A percentile compares a stretch with the other conserved stretches of the same genome.
These are phyloP conservation scores for Pammene aurita DNA, from an alignment of 2,888 invertebrate species.

Conservation along the genomic window DNA sequence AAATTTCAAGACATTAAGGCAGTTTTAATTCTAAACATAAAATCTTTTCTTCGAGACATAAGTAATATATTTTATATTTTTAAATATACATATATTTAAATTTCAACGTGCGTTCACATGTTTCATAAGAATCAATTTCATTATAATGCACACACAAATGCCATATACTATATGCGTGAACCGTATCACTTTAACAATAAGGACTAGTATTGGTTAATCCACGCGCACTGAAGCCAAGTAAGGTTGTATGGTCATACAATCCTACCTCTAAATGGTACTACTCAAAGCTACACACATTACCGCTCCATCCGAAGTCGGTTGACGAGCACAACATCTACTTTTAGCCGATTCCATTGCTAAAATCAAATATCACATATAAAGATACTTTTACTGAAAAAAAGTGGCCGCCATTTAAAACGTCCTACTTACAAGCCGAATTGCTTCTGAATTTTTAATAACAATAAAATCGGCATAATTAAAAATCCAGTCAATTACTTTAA, in stretches of 20 bases:
- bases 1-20: constrained; percentile 37
- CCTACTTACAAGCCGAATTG: background rate
- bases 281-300: constrained; percentile 13
- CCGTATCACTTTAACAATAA: constrained; percentile 22
- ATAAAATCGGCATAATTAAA: background rate
- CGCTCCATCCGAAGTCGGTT: background rate
- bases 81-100: constrained; percentile 38
- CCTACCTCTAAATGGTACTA: background rate
- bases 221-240: constrained; percentile 4
- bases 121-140: constrained; percentile 41
- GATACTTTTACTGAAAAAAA: background rate
- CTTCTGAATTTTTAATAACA: background rate
- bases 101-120: constrained; percentile 37
- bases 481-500: background rate
- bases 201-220: constrained; percentile 15
- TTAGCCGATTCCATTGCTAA: constrained; percentile 19
- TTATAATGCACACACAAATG: constrained; percentile 40
- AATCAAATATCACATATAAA: background rate
- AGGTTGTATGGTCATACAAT: constrained; percentile 6
- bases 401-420: background rate
- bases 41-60: constrained; percentile 31
- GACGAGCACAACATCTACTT: constrained; percentile 23
- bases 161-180: constrained; percentile 21
- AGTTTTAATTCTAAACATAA: constrained; percentile 37
- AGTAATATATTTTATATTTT: constrained; percentile 16